Evolutionary conservation across 2,113 vertebrate species (phyloP).

Genomic region (Chaetodon trifascialis): DNA sequence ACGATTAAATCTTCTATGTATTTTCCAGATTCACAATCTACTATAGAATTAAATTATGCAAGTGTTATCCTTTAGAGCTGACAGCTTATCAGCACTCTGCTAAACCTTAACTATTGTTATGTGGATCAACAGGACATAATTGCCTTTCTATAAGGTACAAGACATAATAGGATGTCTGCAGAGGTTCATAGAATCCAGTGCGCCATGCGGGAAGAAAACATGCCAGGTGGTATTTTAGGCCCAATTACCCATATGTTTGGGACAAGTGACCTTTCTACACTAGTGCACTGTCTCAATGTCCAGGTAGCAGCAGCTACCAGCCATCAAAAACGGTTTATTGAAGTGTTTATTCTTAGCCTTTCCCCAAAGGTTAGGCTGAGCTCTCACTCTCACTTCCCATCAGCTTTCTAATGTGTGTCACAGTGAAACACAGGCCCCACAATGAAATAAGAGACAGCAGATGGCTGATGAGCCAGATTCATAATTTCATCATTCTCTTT

Average conservation of each 20-base stretch:
- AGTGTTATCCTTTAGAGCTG: neutral
- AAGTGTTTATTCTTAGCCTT: conserved; percentile 81
- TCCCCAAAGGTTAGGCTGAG: conserved; percentile 76
- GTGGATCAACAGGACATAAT: conserved; percentile 53
- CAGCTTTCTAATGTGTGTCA: conserved; percentile 66
- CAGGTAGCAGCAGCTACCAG: conserved; percentile 70
- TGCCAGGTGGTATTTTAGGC: conserved; percentile 78
- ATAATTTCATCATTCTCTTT: conserved; percentile 54
- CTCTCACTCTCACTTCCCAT: conserved; percentile 59
- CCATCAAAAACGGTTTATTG: conserved; percentile 80
- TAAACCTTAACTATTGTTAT: conserved; percentile 19
- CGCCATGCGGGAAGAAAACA: conserved; percentile 64
- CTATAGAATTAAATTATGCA: neutral
- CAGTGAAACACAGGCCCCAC: conserved; percentile 19
- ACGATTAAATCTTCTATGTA: neutral
- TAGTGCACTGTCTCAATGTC: conserved; percentile 67
- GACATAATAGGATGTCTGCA: conserved; percentile 54
- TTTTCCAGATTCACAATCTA: neutral
- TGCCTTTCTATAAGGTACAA: conserved; percentile 49
- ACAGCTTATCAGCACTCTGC: conserved; percentile 1
- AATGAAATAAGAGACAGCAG: conserved; percentile 50
- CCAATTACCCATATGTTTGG: conserved; percentile 80
- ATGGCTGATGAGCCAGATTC: conserved; percentile 45
- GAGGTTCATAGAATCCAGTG: conserved; percentile 58
- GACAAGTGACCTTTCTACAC: conserved; percentile 80